Conservation (phyloP, 2,113 vertebrate genomes). For the Chloropsis cyanopogon region DNA sequence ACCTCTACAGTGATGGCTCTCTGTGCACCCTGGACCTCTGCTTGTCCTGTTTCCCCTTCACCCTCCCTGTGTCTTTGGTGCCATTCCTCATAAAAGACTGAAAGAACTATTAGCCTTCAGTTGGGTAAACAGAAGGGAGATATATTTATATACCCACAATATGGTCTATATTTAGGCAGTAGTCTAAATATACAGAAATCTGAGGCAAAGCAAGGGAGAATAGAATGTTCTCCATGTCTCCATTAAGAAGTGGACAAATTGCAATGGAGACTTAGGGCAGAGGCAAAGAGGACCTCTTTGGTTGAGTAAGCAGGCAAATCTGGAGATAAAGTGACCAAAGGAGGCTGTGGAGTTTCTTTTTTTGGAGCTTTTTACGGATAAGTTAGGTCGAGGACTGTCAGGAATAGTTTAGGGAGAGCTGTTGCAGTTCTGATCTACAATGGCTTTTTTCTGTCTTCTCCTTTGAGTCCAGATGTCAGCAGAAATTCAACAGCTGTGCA, state of each 20-base stretch:
- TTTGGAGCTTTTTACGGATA: neutral
- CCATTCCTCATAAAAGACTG: neutral
- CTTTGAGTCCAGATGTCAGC: neutral
- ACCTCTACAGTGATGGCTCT: neutral
- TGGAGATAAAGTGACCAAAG: neutral
- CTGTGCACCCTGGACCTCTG: neutral
- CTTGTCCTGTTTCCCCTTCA: neutral
- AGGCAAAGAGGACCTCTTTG: neutral
- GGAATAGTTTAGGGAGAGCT: neutral
- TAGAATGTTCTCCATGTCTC: neutral
- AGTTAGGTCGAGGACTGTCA: neutral
- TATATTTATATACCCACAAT: neutral
- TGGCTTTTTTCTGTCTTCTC: neutral
- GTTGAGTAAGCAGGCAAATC: neutral
- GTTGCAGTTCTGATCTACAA: neutral
- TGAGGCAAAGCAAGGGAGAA: neutral
- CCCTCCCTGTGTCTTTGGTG: neutral
- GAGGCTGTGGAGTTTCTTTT: neutral
- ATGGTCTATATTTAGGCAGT: neutral
- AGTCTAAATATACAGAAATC: neutral
- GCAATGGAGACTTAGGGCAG: neutral
- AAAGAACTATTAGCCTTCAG: neutral
- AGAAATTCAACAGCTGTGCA: neutral
- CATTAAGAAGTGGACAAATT: neutral
- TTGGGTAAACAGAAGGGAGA: neutral